A percentile compares a stretch with the other conserved stretches of the same genome.
Conservation (phyloP, 2,888 invertebrate species). For the Lithodes maja region DNA sequence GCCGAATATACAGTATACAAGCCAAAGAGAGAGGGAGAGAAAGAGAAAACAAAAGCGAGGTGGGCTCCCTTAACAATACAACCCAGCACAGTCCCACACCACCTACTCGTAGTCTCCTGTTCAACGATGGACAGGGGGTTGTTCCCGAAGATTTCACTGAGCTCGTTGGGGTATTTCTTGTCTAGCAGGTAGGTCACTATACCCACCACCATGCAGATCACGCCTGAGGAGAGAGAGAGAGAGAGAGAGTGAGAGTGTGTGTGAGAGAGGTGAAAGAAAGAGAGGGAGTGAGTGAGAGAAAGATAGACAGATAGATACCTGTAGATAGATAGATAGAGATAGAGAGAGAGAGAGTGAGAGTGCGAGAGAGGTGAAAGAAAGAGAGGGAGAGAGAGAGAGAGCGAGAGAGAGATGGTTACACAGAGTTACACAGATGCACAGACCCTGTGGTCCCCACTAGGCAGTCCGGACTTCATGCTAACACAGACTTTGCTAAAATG, state of each 20-base stretch:
- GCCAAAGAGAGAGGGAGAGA: too few species aligned
- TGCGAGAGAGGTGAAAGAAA: not conserved
- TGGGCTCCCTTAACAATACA: too few species aligned
- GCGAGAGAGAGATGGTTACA: too few species aligned
- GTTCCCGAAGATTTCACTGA: conserved; percentile 77
- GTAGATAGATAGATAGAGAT: not conserved
- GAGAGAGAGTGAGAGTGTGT: not conserved
- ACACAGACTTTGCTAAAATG: too few species aligned
- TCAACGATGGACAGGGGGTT: conserved; percentile 78
- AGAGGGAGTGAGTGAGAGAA: not conserved
- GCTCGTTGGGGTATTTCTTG: conserved; percentile 75
- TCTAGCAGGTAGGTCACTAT: conserved; percentile 76
- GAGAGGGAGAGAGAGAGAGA: too few species aligned
- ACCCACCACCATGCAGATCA: conserved; percentile 76
- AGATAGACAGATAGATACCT: not conserved
- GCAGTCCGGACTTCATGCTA: too few species aligned
- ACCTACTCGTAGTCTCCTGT: conserved; percentile 76
- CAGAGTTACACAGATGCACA: too few species aligned
- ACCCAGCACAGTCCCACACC: too few species aligned
- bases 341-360: not conserved
- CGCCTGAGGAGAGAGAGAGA: conserved; percentile 73
- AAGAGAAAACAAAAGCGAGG: too few species aligned
- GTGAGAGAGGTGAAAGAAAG: not conserved
- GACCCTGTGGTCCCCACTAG: too few species aligned
- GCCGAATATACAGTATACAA: too few species aligned